Base-by-base conservation (phyloP, 2,113 vertebrate species). In the Thunnus thynnus region DNA sequence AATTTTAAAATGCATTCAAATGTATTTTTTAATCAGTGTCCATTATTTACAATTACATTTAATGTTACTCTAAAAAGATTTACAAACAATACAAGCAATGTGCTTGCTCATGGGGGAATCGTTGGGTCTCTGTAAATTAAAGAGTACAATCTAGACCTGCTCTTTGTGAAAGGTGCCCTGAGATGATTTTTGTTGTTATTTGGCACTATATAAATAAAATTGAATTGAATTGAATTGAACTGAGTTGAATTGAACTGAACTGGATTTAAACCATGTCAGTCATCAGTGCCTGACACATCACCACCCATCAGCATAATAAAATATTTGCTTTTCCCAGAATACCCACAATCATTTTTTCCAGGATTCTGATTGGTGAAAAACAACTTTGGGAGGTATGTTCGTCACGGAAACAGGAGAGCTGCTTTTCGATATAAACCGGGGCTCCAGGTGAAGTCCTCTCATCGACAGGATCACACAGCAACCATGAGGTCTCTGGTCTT, bases 401-500 rank as follows among this genome's bases (percentile, higher is more conserved):
- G 7, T 36, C 16, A 14, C 12, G 27, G 13, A 80, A 20, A 5
- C 2, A 58, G 1, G 13, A 27, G 5, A 8, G 22, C 22, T 11
- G 27, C 27, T 11, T 3, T 3, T 16, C 32, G 3, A 78, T 86
- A 89, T 81, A 88, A 91, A 83, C 18, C 30, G 13, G n/a, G 27
- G 2, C 3, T 72, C 8, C 51, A 69, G 57, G 72, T 52, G 63
- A 57, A 76, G 60, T 61, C 9, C 5, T 18, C 5, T 83, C 78
- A 87, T 84, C 70, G 0, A 51, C 69, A 52, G 17, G 61, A 86
- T 93, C 89, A 88, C 74, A 48, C 55, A 89, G 71, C 78, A 92
- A 92, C 71, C 86, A 94, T 95, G 93, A 93, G 63, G 83, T 94
- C 89, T 90, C 88, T 94, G 70, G 80, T 95, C 32, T 89, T 95